Base-by-base conservation (phyloP, 2,113 vertebrate genomes). In the Phylloscopus trochiloides region DNA sequence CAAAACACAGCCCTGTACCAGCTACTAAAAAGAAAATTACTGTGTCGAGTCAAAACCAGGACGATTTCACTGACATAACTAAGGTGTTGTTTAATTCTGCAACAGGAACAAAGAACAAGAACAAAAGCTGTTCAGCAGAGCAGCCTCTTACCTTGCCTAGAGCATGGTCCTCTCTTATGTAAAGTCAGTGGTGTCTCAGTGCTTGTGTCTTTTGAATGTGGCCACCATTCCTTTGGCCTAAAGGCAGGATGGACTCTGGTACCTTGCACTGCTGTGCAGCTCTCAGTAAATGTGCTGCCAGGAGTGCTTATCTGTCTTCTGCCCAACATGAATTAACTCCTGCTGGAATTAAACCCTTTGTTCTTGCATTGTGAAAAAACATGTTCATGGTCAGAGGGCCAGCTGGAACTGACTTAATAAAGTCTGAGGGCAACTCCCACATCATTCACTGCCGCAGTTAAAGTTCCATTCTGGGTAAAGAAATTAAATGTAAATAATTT, bases 401-500 rank as follows among this genome's bases (percentile, higher is more conserved):
- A 84, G 71, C 48, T 57, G 85, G 90, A 73, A 63, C 0, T 48
- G 61, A 61, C 58, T 86, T 88, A 26, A 51, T 86, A 28, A 92
- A 89, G 61, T 86, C 68, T 68, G 59, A 72, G 29, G 61, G 59
- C 40, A 47, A 18, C 72, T 77, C 86, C 48, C 2, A 3, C 58
- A 31, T 88, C 67, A 28, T 83, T 79, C 67, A n/a, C 20, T 34
- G 67, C 47, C 0, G 0, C 79, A 67, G 67, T 55, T 92, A 20
- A 70, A 88, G 86, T 71, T 86, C 31, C 20, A 21, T 36, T 84
- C 61, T 34, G 43, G 51, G 52, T 72, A 89, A 92, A 92, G 78
- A 86, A 88, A 86, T 87, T 42, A 74, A 95, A 95, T 57, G 65
- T 65, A 86, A 86, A 94, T 81, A 84, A 74, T 77, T 93, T 59